phyloP scores from a whole-genome alignment of 92 coral and sea anemone species.

The Pocillopora grandis region DNA sequence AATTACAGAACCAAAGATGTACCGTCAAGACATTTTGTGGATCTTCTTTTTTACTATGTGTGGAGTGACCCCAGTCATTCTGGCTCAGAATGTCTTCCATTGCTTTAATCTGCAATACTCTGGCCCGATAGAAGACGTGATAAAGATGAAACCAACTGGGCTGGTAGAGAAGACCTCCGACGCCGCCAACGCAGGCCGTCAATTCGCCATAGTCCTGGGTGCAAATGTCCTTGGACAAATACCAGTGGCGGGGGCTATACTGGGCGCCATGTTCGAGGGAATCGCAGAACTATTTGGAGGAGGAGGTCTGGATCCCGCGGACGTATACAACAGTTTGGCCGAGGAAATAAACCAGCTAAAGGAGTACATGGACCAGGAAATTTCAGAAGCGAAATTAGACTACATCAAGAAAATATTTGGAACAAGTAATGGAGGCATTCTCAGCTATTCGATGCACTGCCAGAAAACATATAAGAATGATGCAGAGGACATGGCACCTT shows the following conservation, averaged over 20 bases:
- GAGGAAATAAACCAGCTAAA: conserved; percentile 8
- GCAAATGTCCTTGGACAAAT: background rate
- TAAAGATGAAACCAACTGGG: conserved; percentile 11
- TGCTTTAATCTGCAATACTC: conserved; percentile 14
- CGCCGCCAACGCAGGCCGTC: background rate
- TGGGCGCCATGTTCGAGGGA: background rate
- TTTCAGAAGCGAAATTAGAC: conserved; percentile 7
- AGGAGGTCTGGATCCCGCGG: background rate
- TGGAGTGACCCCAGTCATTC: conserved; percentile 1
- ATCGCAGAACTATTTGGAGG: background rate
- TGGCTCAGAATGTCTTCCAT: background rate
- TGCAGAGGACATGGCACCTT: conserved; percentile 8
- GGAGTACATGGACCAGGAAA: conserved; percentile 23
- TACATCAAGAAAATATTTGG: conserved; percentile 18
- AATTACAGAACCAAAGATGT: too few species aligned
- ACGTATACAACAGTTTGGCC: conserved; percentile 17
- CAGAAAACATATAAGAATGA: conserved; percentile 9
- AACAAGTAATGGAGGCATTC: conserved; percentile 19
- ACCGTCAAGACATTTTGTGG: background rate
- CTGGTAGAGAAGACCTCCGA: conserved; percentile 11
- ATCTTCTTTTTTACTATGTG: background rate
- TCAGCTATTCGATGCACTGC: conserved; percentile 24
- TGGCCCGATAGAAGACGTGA: conserved; percentile 27
- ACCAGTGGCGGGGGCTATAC: background rate
- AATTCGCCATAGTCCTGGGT: background rate